Conservation (phyloP, 1,140 invertebrate species). For the Samia ricini region DNA sequence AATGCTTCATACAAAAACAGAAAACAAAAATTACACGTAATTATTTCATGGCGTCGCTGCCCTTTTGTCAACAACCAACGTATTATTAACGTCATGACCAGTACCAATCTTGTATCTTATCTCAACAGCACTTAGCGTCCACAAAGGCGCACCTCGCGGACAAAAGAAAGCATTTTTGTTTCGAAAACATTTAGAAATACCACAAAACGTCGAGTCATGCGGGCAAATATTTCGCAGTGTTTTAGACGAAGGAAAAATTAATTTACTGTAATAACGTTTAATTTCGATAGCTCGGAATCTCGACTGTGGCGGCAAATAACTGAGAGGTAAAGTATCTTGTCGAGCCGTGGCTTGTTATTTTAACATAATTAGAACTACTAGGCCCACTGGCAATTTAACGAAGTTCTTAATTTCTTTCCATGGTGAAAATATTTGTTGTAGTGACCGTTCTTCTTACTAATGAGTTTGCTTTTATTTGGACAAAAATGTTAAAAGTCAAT, state of each 20-base stretch:
- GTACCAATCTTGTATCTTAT: conserved; percentile 30
- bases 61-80: neutral
- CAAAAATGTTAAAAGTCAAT: too few species aligned
- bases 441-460: too few species aligned
- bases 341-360: too few species aligned
- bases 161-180: neutral
- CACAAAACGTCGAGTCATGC: neutral
- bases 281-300: conserved; percentile 53
- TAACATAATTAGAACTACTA: too few species aligned
- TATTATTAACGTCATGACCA: neutral
- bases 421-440: too few species aligned
- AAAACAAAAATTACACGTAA: neutral
- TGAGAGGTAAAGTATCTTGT: conserved; percentile 48
- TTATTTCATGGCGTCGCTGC: neutral
- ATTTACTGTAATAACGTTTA: conserved; percentile 20
- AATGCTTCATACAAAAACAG: neutral
- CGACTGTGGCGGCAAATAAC: conserved; percentile 64
- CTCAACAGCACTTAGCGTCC: conserved; percentile 31
- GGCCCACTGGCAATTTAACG: too few species aligned
- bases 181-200: neutral
- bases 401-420: too few species aligned
- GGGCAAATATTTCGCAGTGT: neutral
- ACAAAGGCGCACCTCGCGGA: neutral
- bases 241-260: neutral
- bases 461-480: too few species aligned